Conservation (phyloP, 2,888 invertebrate species). For the Omphaloscelis lunosa region DNA sequence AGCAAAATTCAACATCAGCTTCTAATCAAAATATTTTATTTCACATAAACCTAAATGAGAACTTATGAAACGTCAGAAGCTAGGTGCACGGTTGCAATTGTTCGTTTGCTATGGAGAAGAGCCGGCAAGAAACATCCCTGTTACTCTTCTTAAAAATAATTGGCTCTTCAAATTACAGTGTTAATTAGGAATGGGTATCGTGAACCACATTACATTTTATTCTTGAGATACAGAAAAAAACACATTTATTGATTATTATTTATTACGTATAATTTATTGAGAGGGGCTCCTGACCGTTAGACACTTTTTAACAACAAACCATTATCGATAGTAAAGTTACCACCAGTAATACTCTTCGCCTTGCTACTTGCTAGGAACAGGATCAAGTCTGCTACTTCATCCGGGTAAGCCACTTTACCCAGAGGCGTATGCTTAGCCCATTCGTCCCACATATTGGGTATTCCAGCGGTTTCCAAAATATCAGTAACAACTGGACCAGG, state of each 20-base stretch:
- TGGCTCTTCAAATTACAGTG: no score
- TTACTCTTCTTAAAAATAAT: no score
- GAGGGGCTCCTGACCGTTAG: neutral
- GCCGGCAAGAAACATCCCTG: no score
- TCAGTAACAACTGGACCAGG: slow-evolving; percentile 92
- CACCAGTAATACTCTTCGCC: slow-evolving; percentile 54
- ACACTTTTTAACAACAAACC: slow-evolving; percentile 19
- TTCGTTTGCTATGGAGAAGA: no score
- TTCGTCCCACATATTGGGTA: slow-evolving; percentile 41
- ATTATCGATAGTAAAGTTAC: slow-evolving; percentile 42
- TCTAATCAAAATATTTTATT: no score
- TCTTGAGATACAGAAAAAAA: neutral
- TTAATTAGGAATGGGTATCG: neutral
- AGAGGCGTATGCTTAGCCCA: slow-evolving; percentile 3
- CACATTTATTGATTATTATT: neutral
- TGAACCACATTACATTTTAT: neutral
- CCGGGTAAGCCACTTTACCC: slow-evolving; percentile 29
- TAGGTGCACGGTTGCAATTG: no score
- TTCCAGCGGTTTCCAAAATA: slow-evolving; percentile 38
- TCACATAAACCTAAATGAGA: no score
- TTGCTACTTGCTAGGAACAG: slow-evolving; percentile 44
- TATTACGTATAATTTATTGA: neutral
- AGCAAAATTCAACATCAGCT: no score
- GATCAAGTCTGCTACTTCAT: slow-evolving; percentile 40
- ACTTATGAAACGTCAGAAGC: no score